Conservation (phyloP, 2,113 vertebrate genomes). For the Pithys albifrons region DNA sequence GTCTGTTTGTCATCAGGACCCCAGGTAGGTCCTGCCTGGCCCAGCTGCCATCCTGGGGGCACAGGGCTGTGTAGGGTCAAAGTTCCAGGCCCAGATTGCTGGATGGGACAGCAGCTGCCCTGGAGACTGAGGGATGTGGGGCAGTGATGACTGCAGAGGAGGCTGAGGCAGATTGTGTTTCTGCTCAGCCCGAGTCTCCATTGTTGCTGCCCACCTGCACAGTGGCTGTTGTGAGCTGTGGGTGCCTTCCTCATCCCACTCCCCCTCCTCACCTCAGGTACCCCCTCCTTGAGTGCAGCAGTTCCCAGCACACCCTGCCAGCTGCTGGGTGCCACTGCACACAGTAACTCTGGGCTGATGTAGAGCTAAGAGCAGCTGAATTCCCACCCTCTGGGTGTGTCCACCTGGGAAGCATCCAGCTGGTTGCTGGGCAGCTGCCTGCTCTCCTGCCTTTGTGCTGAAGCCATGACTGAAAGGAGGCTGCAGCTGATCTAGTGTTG, state of each 20-base stretch:
- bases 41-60: neutral
- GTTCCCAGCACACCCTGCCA: neutral
- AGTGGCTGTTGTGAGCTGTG: neutral
- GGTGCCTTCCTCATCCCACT: neutral
- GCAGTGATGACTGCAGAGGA: neutral
- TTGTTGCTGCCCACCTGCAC: neutral
- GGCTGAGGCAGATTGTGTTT: neutral
- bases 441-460: neutral
- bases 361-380: neutral
- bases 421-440: neutral
- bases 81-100: neutral
- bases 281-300: neutral
- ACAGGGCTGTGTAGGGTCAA: neutral
- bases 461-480: neutral
- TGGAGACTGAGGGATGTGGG: neutral
- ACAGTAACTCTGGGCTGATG: neutral
- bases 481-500: neutral
- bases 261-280: neutral
- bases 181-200: neutral
- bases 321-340: neutral
- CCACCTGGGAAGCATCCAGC: neutral
- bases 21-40: conserved; percentile 78
- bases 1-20: conserved; percentile 97
- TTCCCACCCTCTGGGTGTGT: neutral
- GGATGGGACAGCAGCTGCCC: neutral